Percentiles rank a stretch among this genome's conserved stretches.
These are phyloP conservation scores for Pelagia noctiluca DNA, from an alignment of 30 jellyfish, hydroid and myxozoan genomes.

Conservation along the genomic window DNA sequence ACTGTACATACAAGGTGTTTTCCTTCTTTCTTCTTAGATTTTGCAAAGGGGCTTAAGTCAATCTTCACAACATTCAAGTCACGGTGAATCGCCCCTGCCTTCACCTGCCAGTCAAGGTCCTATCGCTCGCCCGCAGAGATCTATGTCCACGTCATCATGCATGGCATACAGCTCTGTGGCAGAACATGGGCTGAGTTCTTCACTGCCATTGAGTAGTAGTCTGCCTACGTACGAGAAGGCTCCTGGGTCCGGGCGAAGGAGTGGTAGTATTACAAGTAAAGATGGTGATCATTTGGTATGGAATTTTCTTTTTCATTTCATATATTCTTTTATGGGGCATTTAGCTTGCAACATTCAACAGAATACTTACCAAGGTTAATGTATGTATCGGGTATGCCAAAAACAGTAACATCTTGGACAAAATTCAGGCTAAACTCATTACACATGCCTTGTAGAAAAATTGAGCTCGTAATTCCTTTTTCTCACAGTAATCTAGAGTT, in stretches of 20 bases:
- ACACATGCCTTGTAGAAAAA: no score
- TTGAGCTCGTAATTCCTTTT: no score
- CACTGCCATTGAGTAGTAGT: constrained; percentile 80
- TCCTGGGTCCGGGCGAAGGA: constrained; percentile 98
- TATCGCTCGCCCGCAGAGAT: constrained; percentile 86
- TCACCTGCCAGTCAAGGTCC: constrained; percentile 96
- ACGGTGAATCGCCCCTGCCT: constrained; percentile 91
- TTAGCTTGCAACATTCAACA: no score
- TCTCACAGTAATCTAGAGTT: no score
- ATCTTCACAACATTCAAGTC: constrained; percentile 80
- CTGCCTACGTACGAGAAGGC: constrained; percentile 98
- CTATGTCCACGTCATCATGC: constrained; percentile 81
- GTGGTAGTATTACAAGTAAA: constrained; percentile 89
- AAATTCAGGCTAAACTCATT: no score
- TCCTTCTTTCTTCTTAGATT: constrained; percentile 60
- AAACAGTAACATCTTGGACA: no score
- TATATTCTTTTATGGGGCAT: no score
- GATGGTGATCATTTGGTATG: constrained; percentile 85
- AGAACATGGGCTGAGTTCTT: constrained; percentile 68
- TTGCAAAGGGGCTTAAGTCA: constrained; percentile 79
- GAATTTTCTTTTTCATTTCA: background rate
- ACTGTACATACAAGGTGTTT: no score
- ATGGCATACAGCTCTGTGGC: constrained; percentile 89
- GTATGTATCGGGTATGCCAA: no score
- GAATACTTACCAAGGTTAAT: no score